Percentiles rank a stretch among this genome's conserved stretches.
Evolutionary conservation across 2,797 vertebrate species (phyloP).

Genomic region (Philypnodon macrostomus): DNA sequence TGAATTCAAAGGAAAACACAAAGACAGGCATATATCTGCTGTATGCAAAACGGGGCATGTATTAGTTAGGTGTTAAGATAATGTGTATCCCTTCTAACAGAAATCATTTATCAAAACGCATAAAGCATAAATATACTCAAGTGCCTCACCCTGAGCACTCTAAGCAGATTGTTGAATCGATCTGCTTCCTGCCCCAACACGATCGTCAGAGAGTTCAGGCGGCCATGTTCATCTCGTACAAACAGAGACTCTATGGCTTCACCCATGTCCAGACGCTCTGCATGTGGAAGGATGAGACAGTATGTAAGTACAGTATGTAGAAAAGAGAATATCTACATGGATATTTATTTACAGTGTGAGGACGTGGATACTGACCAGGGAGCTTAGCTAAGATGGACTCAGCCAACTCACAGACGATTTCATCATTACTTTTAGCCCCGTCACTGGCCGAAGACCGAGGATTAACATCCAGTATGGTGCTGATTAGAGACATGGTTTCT

Average conservation of each 20-base stretch:
- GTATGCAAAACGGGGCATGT: too few species aligned
- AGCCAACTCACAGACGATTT: conserved; percentile 78
- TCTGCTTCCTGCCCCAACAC: conserved; percentile 85
- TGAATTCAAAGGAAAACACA: too few species aligned
- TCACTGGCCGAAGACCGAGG: conserved; percentile 68
- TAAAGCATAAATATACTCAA: not conserved
- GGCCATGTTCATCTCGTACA: conserved; percentile 70
- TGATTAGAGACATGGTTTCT: conserved; percentile 78
- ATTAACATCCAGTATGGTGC: conserved; percentile 79
- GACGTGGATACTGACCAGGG: conserved; percentile 56
- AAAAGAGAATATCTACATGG: too few species aligned
- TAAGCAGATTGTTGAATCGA: conserved; percentile 82
- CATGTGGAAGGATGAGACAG: too few species aligned
- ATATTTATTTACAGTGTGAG: conserved; percentile 4
- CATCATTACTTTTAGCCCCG: conserved; percentile 80
- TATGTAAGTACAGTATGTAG: too few species aligned
- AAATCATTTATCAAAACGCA: not conserved
- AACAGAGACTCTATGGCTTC: conserved; percentile 74
- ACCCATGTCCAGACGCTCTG: conserved; percentile 81
- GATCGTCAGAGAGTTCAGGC: conserved; percentile 83
- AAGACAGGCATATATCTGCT: too few species aligned
- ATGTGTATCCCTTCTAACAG: too few species aligned
- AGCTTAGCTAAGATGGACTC: conserved; percentile 71
- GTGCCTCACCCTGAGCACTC: conserved; percentile 67
- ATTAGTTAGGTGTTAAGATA: too few species aligned